Conservation (phyloP, 2,113 vertebrate species). For the Vulpes vulpes region DNA sequence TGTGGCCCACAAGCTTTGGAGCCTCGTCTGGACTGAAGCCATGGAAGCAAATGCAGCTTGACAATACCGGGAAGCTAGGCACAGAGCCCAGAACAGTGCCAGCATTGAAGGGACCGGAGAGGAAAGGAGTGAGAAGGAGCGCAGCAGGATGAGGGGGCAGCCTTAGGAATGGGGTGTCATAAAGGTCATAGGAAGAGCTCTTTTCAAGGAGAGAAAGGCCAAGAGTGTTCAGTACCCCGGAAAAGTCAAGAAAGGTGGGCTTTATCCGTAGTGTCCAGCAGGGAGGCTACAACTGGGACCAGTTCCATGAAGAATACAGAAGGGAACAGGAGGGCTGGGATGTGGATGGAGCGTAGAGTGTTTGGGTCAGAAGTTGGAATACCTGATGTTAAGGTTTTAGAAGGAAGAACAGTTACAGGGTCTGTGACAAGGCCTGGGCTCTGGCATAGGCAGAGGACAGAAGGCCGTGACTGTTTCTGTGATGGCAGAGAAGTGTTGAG, state of each 20-base stretch:
- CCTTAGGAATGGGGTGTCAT: neutral
- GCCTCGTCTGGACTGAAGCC: neutral
- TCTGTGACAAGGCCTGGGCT: neutral
- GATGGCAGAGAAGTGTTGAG: neutral
- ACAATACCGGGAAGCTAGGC: neutral
- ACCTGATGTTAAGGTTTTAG: neutral
- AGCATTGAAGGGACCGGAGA: neutral
- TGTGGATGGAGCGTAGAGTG: neutral
- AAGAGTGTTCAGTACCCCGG: neutral
- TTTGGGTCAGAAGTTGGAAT: neutral
- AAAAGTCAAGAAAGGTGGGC: neutral
- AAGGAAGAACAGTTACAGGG: neutral
- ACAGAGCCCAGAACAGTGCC: too few relatives aligned
- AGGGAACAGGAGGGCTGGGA: neutral
- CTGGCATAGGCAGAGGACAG: neutral
- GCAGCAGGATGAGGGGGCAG: neutral
- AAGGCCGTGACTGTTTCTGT: neutral
- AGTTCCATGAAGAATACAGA: neutral
- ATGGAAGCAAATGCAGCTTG: neutral
- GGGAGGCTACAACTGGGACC: neutral
- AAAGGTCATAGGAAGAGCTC: neutral
- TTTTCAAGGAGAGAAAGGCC: neutral
- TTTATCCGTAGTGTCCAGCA: neutral
- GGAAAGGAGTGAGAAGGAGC: too few relatives aligned
- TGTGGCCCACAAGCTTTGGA: neutral